Conservation (phyloP, 2,888 invertebrate genomes). For the Omphaloscelis lunosa region DNA sequence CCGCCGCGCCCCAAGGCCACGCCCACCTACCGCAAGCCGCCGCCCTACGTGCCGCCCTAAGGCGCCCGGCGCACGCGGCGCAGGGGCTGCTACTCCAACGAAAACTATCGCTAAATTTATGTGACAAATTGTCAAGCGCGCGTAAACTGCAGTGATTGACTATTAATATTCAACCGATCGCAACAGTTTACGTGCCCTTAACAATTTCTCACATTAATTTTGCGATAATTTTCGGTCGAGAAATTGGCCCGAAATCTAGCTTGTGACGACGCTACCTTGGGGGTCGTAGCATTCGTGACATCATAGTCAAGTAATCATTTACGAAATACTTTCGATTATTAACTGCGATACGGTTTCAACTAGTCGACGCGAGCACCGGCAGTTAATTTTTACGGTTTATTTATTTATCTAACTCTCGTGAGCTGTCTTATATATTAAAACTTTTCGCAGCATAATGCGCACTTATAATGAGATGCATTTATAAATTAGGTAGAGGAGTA, state of each 20-base stretch:
- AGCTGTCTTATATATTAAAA: constrained; percentile 54
- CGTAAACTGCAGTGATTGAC: not conserved
- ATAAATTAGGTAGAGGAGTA: constrained; percentile 64
- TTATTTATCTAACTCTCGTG: constrained; percentile 59
- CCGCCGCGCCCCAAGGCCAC: constrained; percentile 95
- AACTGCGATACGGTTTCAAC: constrained; percentile 57
- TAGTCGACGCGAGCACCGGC: constrained; percentile 65
- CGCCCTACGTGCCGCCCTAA: constrained; percentile 99
- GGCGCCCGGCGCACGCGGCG: constrained; percentile 85
- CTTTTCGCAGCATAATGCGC: constrained; percentile 53
- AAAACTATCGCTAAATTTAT: not conserved
- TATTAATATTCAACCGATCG: not conserved
- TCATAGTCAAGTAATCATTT: constrained; percentile 48
- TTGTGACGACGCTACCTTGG: constrained; percentile 38
- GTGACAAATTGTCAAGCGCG: not conserved
- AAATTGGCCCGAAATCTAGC: constrained; percentile 32
- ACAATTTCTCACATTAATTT: constrained; percentile 1
- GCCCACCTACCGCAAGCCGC: constrained; percentile 98
- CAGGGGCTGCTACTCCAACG: not conserved
- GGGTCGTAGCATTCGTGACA: constrained; percentile 40
- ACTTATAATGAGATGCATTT: constrained; percentile 66
- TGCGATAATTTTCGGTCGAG: not conserved
- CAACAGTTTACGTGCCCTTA: not conserved
- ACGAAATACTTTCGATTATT: constrained; percentile 54
- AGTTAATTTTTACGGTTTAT: constrained; percentile 59